Evolutionary conservation across 2,797 vertebrate species (phyloP).

Genomic region (Galagoides demidoff): DNA sequence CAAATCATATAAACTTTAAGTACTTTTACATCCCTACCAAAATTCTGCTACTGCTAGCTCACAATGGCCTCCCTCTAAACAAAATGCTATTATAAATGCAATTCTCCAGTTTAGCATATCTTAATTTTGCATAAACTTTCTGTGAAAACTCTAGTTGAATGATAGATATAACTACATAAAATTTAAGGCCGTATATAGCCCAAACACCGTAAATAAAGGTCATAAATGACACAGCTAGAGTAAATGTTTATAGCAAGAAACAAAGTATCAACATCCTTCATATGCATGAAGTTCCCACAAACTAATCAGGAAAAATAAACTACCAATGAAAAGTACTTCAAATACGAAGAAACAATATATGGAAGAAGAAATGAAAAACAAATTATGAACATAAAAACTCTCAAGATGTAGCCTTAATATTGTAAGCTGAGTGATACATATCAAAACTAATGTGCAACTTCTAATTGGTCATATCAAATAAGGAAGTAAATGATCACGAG

Average conservation of each 20-base stretch:
- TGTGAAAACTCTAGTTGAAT: not conserved
- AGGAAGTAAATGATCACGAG: not conserved
- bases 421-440: not conserved
- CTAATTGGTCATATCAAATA: not conserved
- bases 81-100: not conserved
- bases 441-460: not conserved
- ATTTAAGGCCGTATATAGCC: not conserved
- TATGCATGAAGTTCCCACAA: not conserved
- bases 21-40: not conserved
- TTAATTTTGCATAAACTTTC: not conserved
- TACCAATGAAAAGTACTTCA: conserved; percentile 1
- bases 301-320: not conserved
- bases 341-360: not conserved
- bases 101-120: not conserved
- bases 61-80: not conserved
- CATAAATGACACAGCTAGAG: not conserved
- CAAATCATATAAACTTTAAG: not conserved
- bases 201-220: not conserved
- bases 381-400: not conserved
- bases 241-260: not conserved
- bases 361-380: not conserved
- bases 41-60: not conserved
- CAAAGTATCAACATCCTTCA: not conserved
- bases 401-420: not conserved
- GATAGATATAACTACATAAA: not conserved